A percentile compares a stretch with the other conserved stretches of the same genome.
Conservation (phyloP, 1,140 invertebrate species). For the Mactra quadrangularis region DNA sequence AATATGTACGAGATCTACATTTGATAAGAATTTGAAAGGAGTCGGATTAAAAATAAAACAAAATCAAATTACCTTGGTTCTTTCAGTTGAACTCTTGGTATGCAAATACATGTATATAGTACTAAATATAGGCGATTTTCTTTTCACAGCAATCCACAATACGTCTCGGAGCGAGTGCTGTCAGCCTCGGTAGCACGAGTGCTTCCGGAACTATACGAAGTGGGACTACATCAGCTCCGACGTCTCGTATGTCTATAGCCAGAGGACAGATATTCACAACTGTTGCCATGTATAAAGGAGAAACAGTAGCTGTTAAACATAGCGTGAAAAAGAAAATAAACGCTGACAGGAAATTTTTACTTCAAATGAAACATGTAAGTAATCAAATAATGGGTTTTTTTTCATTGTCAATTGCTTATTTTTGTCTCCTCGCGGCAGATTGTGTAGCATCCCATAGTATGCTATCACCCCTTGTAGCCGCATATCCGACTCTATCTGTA, state of each 20-base stretch:
- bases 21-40: no score
- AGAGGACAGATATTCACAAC: conserved; percentile 52
- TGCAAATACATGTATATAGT: no score
- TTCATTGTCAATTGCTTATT: no score
- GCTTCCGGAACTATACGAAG: conserved; percentile 30
- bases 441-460: no score
- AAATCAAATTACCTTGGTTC: no score
- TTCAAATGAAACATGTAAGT: conserved; percentile 70
- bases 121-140: no score
- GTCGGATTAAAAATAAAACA: no score
- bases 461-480: no score
- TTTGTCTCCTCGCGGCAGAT: no score
- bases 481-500: no score
- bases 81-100: no score
- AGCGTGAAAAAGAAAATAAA: conserved; percentile 72
- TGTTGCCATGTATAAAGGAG: conserved; percentile 60
- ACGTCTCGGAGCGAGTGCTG: conserved; percentile 25
- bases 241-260: conserved; percentile 19
- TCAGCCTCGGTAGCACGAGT: conserved; percentile 41
- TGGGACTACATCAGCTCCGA: conserved; percentile 36
- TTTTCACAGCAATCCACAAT: conserved; percentile 14
- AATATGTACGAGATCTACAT: no score
- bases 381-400: background rate
- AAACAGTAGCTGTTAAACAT: conserved; percentile 70
- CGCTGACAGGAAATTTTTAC: conserved; percentile 70